A percentile compares a stretch with the other conserved stretches of the same genome.
phyloP scores from a whole-genome alignment of 1,140 invertebrate genomes.

The Hyphantria cunea region DNA sequence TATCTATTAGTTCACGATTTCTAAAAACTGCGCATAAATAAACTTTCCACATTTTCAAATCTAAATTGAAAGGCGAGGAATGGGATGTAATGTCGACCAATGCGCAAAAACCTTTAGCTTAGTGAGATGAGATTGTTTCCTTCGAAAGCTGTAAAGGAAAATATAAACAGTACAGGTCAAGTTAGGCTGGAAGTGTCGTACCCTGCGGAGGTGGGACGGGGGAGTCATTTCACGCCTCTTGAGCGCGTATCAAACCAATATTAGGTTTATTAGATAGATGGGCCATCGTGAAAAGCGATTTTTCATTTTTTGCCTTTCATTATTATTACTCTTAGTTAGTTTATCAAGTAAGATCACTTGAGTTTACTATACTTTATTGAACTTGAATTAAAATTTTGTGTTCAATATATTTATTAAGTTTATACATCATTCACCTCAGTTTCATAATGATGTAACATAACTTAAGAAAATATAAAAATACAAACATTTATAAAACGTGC shows the following conservation, averaged over 20 bases:
- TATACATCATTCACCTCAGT: too few species aligned
- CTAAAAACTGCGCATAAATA: slow-evolving; percentile 24
- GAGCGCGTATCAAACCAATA: slow-evolving; percentile 72
- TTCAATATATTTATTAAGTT: not conserved
- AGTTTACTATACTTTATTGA: slow-evolving; percentile 14
- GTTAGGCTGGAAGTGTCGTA: slow-evolving; percentile 39
- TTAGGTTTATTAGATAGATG: slow-evolving; percentile 76
- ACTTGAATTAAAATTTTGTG: not conserved
- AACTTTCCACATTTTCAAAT: slow-evolving; percentile 39
- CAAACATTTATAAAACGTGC: too few species aligned
- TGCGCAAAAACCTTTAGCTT: slow-evolving; percentile 23
- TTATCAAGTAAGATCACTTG: slow-evolving; percentile 16
- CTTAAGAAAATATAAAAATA: too few species aligned
- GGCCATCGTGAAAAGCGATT: slow-evolving; percentile 58
- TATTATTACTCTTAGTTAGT: slow-evolving; percentile 34
- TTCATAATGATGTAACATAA: too few species aligned
- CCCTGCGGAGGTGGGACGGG: slow-evolving; percentile 37
- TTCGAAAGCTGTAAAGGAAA: slow-evolving; percentile 8
- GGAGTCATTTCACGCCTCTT: slow-evolving; percentile 54
- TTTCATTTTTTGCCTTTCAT: slow-evolving; percentile 56
- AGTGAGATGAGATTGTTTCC: slow-evolving; percentile 11
- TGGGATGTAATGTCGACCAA: slow-evolving; percentile 27
- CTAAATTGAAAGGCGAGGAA: slow-evolving; percentile 45
- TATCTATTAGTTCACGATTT: slow-evolving; percentile 9
- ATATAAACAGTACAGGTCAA: slow-evolving; percentile 50